Base-by-base conservation (phyloP, 2,113 vertebrate genomes). In the Leptobrachium leishanense region DNA sequence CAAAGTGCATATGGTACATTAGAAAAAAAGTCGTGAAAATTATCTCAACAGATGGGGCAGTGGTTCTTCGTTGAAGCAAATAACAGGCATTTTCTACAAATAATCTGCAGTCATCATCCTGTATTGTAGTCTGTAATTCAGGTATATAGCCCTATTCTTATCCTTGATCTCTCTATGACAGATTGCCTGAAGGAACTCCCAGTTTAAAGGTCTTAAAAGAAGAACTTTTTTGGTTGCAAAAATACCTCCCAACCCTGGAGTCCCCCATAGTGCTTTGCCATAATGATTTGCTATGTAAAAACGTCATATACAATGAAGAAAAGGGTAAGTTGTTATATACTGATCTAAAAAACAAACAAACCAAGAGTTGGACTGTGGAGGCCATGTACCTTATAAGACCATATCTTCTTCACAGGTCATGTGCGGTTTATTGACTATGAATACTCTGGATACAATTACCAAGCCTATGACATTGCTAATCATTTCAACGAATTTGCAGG, bases 401-500 rank as follows among this genome's bases (percentile, higher is more conserved):
- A 72, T 59, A 67, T n/a, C 54, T 67, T 71, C 1, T 11, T 50
- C 82, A 0, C 68, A 99, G 97, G 93, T 86, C 92, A 86, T 0
- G 95, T 99, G 3, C 91, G 91, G 40, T 98, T 98, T 85, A 98
- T 99, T 13, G 97, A 99, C 88, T 99, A 99, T 0, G 97, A 99
- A 84, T 98, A 98, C 75, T 95, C 96, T 0, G 96, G 96, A 77
- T 98, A 97, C 90, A 99, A 98, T 90, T 98, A 98, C 88, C 97
- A 99, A 87, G 97, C 97, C 8, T 99, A 95, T 0, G 97, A 99
- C 90, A 99, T 99, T 0, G 96, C 96, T 44, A 99, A 98, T 87
- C 97, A 98, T 88, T 99, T 99, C 85, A 99, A 99, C 0, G 96
- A 99, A 84, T 99, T 98, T 85, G 96, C 97, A 84, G 97, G 97